phyloP scores from a whole-genome alignment of 2,113 vertebrate genomes.

The Halcyon malimbica region DNA sequence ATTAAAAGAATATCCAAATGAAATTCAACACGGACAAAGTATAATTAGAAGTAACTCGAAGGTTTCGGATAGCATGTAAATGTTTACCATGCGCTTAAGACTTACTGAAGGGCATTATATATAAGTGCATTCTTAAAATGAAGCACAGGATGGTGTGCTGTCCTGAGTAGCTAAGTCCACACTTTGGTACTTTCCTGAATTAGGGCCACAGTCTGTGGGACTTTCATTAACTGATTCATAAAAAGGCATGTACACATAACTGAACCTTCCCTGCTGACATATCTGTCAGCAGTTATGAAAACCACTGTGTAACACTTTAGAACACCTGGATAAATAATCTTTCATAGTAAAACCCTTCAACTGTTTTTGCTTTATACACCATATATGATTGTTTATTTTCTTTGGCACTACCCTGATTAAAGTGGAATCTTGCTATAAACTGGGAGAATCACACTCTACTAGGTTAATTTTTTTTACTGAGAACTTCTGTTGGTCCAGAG shows the following conservation, averaged over 20 bases:
- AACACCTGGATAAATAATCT: conserved; percentile 75
- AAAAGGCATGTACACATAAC: neutral
- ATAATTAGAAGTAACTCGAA: neutral
- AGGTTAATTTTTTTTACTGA: neutral
- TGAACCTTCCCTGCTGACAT: conserved; percentile 1
- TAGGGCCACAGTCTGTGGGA: neutral
- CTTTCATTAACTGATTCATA: neutral
- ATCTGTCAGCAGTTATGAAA: conserved; percentile 61
- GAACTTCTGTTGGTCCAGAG: neutral
- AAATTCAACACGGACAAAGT: neutral
- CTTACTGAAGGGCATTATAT: neutral
- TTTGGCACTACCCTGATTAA: conserved; percentile 44
- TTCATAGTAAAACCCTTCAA: conserved; percentile 56
- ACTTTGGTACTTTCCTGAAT: neutral
- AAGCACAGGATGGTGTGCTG: neutral
- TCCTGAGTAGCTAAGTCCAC: neutral
- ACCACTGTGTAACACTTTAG: conserved; percentile 30
- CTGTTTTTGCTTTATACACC: conserved; percentile 50
- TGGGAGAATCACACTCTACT: neutral
- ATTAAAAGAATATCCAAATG: neutral
- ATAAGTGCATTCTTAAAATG: neutral
- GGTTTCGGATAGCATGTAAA: neutral
- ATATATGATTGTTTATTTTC: conserved; percentile 64
- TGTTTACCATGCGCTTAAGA: neutral
- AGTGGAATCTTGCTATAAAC: conserved; percentile 52